Base-by-base conservation (phyloP, 2,797 vertebrate species). In the Crax fasciolata region DNA sequence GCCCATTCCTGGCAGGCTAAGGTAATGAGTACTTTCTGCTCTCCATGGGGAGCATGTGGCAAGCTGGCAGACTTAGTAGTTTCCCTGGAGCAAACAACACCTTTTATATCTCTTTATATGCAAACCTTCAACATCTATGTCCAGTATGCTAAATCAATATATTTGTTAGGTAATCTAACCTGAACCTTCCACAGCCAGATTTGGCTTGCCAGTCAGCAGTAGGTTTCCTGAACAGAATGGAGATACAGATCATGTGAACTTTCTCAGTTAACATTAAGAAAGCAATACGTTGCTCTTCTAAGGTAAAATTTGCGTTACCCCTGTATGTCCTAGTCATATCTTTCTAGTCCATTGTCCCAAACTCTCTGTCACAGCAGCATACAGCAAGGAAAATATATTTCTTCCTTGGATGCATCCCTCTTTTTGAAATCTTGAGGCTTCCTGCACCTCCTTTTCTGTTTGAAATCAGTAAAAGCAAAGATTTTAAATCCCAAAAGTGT, bases 241-340 rank as follows among this genome's bases (percentile, higher is more conserved):
- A 80, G 61, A 13, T 8, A 2, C 0, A 2, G 18, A 41, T 39
- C 9, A 13, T 15, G 9, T 27, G 48, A 76, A 6, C 30, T 39
- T 82, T 58, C 51, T 72, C 46, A 54, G 1, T 28, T 59, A 32
- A 11, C 23, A 2, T 32, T 2, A 11, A 13, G 52, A 67, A 55
- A 59, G 10, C 8, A 11, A 21, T 0, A 10, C 6, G 25, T 7
- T 49, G 43, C 13, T 32, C 18, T 10, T 4, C 28, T 27, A 46
- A 30, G 1, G 2, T 48, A 68, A 30, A 25, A 46, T 46, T 8
- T 13, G 13, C 23, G 8, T 41, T 61, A 68, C 51, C 18, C 19
- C 10, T 49, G 23, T 44, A 11, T 38, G 25, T 68, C 18, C 6
- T 19, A 38, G 32, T 49, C n/a, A 10, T 13, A 10, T 51, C 57